Percentiles rank a stretch among this genome's conserved stretches.
Evolutionary conservation across 2,797 vertebrate species (phyloP).

Genomic region (Helarctos malayanus): DNA sequence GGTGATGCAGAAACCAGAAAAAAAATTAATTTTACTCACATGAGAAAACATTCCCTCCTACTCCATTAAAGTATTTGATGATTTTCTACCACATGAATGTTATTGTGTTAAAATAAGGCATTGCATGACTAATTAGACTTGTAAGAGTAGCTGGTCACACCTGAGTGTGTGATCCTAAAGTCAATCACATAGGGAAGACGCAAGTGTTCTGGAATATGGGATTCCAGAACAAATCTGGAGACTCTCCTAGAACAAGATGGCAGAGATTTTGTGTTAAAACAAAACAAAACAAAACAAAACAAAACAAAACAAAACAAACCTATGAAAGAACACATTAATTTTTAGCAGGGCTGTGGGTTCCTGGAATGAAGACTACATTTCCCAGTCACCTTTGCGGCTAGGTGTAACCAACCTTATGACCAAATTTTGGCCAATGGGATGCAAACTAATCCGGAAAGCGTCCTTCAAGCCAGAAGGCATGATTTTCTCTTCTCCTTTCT

Average conservation of each 20-base stretch:
- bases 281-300: background rate
- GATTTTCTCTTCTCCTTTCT: background rate
- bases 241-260: background rate
- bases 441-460: background rate
- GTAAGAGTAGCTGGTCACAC: background rate
- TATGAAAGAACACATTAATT: background rate
- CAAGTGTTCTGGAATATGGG: background rate
- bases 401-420: background rate
- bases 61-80: background rate
- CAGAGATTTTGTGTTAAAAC: background rate
- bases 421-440: background rate
- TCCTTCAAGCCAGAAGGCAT: background rate
- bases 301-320: background rate
- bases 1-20: constrained; percentile 12
- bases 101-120: background rate
- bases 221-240: background rate
- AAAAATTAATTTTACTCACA: background rate
- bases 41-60: background rate
- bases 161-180: background rate
- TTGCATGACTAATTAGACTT: background rate
- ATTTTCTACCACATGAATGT: background rate
- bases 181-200: background rate
- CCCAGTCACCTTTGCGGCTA: background rate
- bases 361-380: background rate
- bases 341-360: background rate